Conservation (phyloP, 2,113 vertebrate species). For the Centropristis striata region DNA sequence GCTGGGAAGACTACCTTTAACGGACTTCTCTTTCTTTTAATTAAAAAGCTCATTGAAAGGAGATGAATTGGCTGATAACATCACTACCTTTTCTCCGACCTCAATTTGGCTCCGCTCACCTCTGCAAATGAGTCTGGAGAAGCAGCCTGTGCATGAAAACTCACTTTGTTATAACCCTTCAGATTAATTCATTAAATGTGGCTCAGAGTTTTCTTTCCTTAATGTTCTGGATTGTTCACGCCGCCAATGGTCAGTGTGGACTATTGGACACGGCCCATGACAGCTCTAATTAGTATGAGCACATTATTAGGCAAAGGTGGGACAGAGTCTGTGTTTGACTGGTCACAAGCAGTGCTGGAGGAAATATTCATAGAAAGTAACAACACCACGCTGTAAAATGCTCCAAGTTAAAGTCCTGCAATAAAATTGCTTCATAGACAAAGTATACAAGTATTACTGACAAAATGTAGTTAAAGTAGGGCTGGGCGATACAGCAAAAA, state of each 20-base stretch:
- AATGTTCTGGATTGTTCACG: conserved; percentile 38
- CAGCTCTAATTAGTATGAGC: not conserved
- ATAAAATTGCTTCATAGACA: no score
- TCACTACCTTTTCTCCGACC: conserved; percentile 69
- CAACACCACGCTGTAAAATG: not conserved
- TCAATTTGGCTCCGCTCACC: conserved; percentile 71
- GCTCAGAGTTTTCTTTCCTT: conserved; percentile 37
- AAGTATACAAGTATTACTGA: no score
- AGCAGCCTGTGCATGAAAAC: conserved; percentile 62
- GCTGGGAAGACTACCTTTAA: conserved; percentile 46
- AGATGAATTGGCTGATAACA: conserved; percentile 72
- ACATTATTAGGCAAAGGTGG: not conserved
- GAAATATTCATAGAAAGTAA: not conserved
- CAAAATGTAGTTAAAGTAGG: no score
- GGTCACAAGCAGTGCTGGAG: not conserved
- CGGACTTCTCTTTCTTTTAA: conserved; percentile 66
- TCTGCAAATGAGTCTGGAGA: conserved; percentile 72
- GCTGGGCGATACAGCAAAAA: no score
- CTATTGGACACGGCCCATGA: not conserved
- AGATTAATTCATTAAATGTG: conserved; percentile 69
- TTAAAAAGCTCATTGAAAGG: conserved; percentile 73
- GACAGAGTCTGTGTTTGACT: not conserved
- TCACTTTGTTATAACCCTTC: conserved; percentile 61
- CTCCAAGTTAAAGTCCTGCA: no score
- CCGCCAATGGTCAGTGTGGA: not conserved